These are phyloP conservation scores for Alexandromys fortis DNA, from an alignment of 2,113 vertebrate genomes.

Conservation along the genomic window DNA sequence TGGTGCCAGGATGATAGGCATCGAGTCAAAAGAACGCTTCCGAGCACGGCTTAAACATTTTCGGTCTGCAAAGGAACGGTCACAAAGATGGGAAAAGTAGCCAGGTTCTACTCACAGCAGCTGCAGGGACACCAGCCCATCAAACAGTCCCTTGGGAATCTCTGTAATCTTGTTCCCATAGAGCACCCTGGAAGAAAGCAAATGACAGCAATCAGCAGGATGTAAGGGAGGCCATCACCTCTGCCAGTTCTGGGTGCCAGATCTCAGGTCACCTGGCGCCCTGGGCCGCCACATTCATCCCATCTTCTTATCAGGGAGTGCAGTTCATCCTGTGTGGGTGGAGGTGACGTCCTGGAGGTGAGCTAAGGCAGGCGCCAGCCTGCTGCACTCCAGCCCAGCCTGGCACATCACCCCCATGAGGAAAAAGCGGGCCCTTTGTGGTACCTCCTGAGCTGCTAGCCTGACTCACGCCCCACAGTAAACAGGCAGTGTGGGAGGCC, in stretches of 20 bases:
- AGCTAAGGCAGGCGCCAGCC: not conserved
- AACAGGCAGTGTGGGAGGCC: slow-evolving; percentile 40
- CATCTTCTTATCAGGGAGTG: slow-evolving; percentile 20
- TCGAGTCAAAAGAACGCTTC: slow-evolving; percentile 3
- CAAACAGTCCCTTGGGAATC: slow-evolving; percentile 97
- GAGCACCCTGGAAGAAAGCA: slow-evolving; percentile 91
- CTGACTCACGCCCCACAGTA: slow-evolving; percentile 25
- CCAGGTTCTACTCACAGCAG: slow-evolving; percentile 94
- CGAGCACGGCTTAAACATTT: not conserved
- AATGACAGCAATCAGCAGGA: not conserved
- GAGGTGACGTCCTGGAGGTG: not conserved
- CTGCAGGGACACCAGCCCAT: slow-evolving; percentile 97
- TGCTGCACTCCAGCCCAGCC: not conserved
- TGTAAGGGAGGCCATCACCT: slow-evolving; percentile 59
- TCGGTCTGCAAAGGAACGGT: slow-evolving; percentile 45
- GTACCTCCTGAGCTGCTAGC: not conserved
- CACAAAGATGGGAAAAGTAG: slow-evolving; percentile 55
- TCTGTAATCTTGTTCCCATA: slow-evolving; percentile 99
- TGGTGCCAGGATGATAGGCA: not conserved
- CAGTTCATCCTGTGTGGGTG: too few relatives aligned
- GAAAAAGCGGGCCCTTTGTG: not conserved
- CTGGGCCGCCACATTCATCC: slow-evolving; percentile 68
- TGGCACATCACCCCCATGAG: not conserved
- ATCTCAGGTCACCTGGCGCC: slow-evolving; percentile 77
- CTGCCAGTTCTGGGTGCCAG: not conserved